phyloP scores from a whole-genome alignment of 2,888 invertebrate genomes.

The Gymnocheta viridis region DNA sequence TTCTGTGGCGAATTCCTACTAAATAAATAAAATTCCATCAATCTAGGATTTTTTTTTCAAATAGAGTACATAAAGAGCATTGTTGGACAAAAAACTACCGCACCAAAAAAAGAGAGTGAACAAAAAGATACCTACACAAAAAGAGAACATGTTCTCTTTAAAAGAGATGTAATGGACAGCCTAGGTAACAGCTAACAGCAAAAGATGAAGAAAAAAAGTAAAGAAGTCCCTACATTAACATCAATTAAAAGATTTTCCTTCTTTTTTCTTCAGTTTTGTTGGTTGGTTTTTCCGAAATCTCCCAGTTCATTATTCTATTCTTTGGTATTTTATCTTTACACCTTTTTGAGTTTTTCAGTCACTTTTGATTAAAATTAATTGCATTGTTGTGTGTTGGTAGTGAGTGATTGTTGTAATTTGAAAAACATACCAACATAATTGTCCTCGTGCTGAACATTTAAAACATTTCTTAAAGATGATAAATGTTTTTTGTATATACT shows the following conservation, averaged over 20 bases:
- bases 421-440: conserved; percentile 31
- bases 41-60: too few relatives aligned
- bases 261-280: not conserved
- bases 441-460: conserved; percentile 37
- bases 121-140: too few relatives aligned
- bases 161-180: too few relatives aligned
- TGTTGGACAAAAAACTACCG: too few relatives aligned
- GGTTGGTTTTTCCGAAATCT: not conserved
- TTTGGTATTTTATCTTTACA: conserved; percentile 33
- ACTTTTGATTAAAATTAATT: conserved; percentile 53
- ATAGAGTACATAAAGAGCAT: too few relatives aligned
- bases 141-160: too few relatives aligned
- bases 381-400: conserved; percentile 14
- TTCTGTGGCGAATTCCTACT: too few relatives aligned
- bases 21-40: too few relatives aligned
- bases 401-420: conserved; percentile 9
- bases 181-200: conserved; percentile 1
- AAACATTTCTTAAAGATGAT: not conserved
- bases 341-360: conserved; percentile 31
- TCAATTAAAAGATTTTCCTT: conserved; percentile 36
- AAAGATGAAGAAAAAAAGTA: conserved; percentile 8
- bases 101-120: too few relatives aligned
- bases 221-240: conserved; percentile 34
- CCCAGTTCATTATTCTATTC: conserved; percentile 36
- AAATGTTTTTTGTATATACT: not conserved